phyloP scores from a whole-genome alignment of 2,888 invertebrate genomes.

The Lumbricus terrestris region DNA sequence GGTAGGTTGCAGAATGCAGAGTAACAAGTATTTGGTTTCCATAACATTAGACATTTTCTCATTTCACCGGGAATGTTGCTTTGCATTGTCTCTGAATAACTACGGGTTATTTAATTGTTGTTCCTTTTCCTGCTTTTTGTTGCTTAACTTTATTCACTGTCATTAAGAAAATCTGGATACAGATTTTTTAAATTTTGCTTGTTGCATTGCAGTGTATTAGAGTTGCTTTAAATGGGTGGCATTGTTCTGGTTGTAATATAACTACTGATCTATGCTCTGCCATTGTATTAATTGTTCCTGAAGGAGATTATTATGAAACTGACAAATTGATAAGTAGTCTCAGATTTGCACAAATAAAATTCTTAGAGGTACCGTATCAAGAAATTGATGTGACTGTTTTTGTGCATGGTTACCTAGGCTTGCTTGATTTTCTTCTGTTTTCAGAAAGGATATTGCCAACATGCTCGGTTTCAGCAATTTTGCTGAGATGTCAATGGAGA shows the following conservation, averaged over 20 bases:
- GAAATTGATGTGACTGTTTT: neutral
- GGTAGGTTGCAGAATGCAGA: slow-evolving; percentile 20
- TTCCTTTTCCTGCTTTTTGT: too few relatives aligned
- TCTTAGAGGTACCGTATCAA: neutral
- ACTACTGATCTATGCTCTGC: neutral
- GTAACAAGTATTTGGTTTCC: too few relatives aligned
- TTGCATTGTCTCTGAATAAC: neutral
- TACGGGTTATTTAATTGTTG: too few relatives aligned
- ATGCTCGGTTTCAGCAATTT: slow-evolving; percentile 76
- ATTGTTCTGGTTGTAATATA: neutral
- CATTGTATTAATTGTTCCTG: neutral
- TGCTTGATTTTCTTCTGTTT: neutral
- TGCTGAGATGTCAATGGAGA: slow-evolving; percentile 86
- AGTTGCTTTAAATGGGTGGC: neutral
- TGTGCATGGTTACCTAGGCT: neutral
- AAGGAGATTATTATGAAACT: neutral
- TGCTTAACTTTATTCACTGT: too few relatives aligned
- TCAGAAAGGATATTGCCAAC: slow-evolving; percentile 71
- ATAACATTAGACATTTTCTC: neutral
- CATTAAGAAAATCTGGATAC: too few relatives aligned
- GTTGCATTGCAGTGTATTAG: neutral
- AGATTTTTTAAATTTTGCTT: neutral
- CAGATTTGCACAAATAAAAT: neutral
- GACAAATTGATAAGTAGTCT: neutral
- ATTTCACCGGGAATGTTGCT: neutral